A percentile compares a stretch with the other conserved stretches of the same genome.
Evolutionary conservation across 1,140 invertebrate species (phyloP).

Genomic region (Drosophila neocordata): DNA sequence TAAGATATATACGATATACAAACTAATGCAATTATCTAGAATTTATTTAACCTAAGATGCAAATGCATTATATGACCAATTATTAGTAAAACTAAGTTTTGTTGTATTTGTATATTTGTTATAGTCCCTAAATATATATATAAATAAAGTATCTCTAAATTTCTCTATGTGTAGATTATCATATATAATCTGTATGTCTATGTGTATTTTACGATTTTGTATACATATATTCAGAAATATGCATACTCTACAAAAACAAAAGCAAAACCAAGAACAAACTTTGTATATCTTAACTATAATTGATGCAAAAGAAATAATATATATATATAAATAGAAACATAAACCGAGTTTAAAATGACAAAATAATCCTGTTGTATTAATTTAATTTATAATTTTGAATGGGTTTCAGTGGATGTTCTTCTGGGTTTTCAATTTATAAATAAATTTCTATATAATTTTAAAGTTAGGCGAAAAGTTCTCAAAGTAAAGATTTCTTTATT

Average conservation of each 20-base stretch:
- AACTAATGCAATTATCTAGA: conserved; percentile 73
- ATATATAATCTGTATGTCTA: conserved; percentile 17
- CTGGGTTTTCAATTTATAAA: too few relatives aligned
- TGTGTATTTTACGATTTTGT: conserved; percentile 45
- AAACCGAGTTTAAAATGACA: conserved; percentile 54
- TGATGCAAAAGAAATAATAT: conserved; percentile 7
- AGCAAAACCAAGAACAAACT: not conserved
- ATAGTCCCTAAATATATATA: conserved; percentile 14
- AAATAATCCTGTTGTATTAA: not conserved
- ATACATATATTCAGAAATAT: conserved; percentile 47
- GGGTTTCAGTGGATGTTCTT: too few relatives aligned
- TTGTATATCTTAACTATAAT: conserved; percentile 37
- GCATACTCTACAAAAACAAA: conserved; percentile 16
- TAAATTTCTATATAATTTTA: too few relatives aligned
- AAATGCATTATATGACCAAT: conserved; percentile 57
- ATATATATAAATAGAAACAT: conserved; percentile 50
- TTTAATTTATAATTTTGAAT: not conserved
- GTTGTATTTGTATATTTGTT: conserved; percentile 38
- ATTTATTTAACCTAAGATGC: conserved; percentile 36
- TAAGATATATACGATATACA: conserved; percentile 47
- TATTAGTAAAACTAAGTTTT: conserved; percentile 58
- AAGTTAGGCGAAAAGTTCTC: too few relatives aligned
- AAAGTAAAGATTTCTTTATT: too few relatives aligned
- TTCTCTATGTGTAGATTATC: conserved; percentile 22
- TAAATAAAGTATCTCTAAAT: conserved; percentile 1